Evolutionary conservation across 2,113 vertebrate genomes (phyloP), one percentile per base, ranked within the genome.

Genomic region (Cyrtonyx montezumae): DNA sequence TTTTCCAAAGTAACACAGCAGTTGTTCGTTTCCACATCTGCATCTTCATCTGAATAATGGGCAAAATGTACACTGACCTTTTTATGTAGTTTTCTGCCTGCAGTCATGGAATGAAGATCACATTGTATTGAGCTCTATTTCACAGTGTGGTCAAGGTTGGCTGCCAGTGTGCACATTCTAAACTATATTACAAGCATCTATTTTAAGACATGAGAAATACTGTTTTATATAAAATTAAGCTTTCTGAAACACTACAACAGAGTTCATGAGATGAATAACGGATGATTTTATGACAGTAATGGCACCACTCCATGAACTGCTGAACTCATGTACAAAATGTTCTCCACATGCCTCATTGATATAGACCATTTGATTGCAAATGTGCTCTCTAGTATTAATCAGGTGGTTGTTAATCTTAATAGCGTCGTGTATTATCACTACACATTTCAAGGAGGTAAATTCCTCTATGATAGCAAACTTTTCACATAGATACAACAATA

Each of bases 321-420:
- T 94, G 87, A 95, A 95, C 67, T 95, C 58, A 14, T 40, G 70
- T 78, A 93, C 95, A 93, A 88, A 96, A 91, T 93, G 70, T 96
- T 95, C 93, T 93, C 82, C 78, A 48, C 77, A 68, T 80, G 87
- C 88, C 77, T 94, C 87, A 74, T n/a, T 86, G 91, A 82, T 84
- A 90, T 15, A 96, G 69, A 70, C 63, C 56, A 87, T 91, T 93
- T 90, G 88, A 95, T 74, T 94, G 84, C 59, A 94, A 94, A 97
- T 89, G 55, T 73, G 53, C 28, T 93, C 61, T 30, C 55, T 58
- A 26, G 15, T 92, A 92, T 96, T 96, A 95, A 94, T 95, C 55
- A 82, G 79, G 48, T 88, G 43, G 74, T 51, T 93, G 66, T 96
- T 95, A 93, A 85, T 90, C 68, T 91, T 87, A 56, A 79, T 77